These are phyloP conservation scores for Chondrosia reniformis DNA, from an alignment of 37 sponge, comb jelly and placozoan species.

Conservation along the genomic window DNA sequence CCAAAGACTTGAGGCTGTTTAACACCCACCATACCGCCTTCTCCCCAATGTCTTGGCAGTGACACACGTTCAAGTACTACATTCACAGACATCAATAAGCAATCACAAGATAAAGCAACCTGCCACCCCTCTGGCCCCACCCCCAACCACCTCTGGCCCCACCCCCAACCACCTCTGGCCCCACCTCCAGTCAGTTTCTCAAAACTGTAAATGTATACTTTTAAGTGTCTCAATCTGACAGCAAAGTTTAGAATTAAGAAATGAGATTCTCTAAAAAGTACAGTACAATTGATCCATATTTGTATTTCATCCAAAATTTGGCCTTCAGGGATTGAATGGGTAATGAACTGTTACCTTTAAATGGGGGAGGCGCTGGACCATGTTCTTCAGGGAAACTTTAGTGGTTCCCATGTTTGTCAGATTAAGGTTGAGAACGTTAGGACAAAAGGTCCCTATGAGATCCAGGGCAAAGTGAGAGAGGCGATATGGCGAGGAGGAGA, in stretches of 20 bases:
- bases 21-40: conserved; percentile 57
- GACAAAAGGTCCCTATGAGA: conserved; percentile 47
- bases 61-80: neutral
- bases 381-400: conserved; percentile 18
- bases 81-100: neutral
- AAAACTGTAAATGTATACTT: too few species aligned
- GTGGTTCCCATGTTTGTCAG: conserved; percentile 46
- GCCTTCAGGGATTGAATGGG: too few species aligned
- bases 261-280: too few species aligned
- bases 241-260: too few species aligned
- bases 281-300: too few species aligned
- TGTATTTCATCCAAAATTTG: too few species aligned
- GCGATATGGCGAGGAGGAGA: conserved; percentile 33
- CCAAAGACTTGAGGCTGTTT: conserved; percentile 20
- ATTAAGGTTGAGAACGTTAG: conserved; percentile 26
- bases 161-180: too few species aligned
- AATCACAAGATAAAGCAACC: neutral
- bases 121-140: too few species aligned
- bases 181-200: too few species aligned
- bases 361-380: conserved; percentile 14
- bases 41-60: neutral
- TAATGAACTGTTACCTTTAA: conserved; percentile 33
- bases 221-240: too few species aligned
- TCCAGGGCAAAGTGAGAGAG: conserved; percentile 51
- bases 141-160: too few species aligned